These are phyloP conservation scores for Diarsia dahlii DNA, from an alignment of 2,888 invertebrate species.

Conservation along the genomic window DNA sequence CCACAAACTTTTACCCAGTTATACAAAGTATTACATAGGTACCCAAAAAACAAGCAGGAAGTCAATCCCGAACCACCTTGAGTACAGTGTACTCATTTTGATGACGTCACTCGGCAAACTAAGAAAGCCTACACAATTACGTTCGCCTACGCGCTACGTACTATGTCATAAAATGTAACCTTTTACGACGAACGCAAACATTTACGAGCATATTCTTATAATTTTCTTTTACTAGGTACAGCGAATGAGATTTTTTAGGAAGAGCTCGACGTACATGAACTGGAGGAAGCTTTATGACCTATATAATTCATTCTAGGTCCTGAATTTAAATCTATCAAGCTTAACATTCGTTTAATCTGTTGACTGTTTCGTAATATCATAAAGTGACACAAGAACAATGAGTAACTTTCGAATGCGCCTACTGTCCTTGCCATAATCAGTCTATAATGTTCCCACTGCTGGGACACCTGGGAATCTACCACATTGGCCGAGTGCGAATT, in stretches of 20 bases:
- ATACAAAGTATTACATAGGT: not conserved
- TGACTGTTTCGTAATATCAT: not conserved
- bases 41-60: too few relatives aligned
- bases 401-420: not conserved
- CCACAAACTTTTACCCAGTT: not conserved
- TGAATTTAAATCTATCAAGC: not conserved
- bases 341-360: not conserved
- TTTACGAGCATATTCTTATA: constrained; percentile 47
- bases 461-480: too few relatives aligned
- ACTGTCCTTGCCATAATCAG: too few relatives aligned
- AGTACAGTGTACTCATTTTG: not conserved
- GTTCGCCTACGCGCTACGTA: constrained; percentile 18
- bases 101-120: constrained; percentile 12
- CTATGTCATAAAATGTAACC: constrained; percentile 50
- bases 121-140: constrained; percentile 23
- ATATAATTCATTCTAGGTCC: not conserved
- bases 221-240: constrained; percentile 26
- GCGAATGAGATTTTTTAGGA: constrained; percentile 5
- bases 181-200: constrained; percentile 49
- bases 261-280: not conserved
- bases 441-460: too few relatives aligned
- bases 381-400: not conserved
- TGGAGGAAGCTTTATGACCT: not conserved
- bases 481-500: too few relatives aligned
- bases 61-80: not conserved